Percentiles rank a stretch among this genome's conserved stretches.
Conservation (phyloP, 2,113 vertebrate genomes). For the Chitala chitala region DNA sequence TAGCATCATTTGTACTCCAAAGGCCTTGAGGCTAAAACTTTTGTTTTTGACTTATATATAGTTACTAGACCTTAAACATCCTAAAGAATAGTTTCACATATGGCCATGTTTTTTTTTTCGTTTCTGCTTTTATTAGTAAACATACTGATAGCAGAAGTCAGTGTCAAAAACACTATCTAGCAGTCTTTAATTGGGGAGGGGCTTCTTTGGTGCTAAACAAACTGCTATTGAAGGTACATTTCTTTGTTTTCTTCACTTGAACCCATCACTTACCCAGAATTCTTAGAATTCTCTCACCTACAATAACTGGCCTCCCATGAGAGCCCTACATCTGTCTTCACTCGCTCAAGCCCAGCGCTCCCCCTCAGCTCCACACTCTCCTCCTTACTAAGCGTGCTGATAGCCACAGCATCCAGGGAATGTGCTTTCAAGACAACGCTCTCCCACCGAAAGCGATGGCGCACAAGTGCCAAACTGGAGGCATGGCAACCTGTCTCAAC, state of each 20-base stretch:
- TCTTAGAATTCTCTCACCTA: background rate
- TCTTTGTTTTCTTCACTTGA: background rate
- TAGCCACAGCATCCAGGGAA: constrained; percentile 54
- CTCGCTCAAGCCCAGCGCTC: no score
- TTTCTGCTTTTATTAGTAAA: no score
- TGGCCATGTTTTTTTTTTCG: no score
- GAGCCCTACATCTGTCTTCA: constrained; percentile 24
- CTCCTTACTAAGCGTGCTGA: constrained; percentile 45
- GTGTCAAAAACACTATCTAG: no score
- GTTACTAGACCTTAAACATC: no score
- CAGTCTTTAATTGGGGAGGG: no score
- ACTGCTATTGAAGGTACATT: background rate
- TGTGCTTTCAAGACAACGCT: constrained; percentile 50
- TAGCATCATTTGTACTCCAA: no score
- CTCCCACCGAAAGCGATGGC: constrained; percentile 41
- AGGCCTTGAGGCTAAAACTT: no score
- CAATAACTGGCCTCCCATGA: background rate
- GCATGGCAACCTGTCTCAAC: background rate
- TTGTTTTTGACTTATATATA: no score
- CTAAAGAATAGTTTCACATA: no score
- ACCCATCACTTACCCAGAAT: background rate
- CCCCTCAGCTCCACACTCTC: constrained; percentile 34
- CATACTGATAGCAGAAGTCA: no score
- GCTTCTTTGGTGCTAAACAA: no score
- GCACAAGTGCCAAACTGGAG: constrained; percentile 30